Evolutionary conservation across 1,140 invertebrate genomes (phyloP), one percentile per base, ranked within the genome.

Genomic region (Tribolium castaneum): DNA sequence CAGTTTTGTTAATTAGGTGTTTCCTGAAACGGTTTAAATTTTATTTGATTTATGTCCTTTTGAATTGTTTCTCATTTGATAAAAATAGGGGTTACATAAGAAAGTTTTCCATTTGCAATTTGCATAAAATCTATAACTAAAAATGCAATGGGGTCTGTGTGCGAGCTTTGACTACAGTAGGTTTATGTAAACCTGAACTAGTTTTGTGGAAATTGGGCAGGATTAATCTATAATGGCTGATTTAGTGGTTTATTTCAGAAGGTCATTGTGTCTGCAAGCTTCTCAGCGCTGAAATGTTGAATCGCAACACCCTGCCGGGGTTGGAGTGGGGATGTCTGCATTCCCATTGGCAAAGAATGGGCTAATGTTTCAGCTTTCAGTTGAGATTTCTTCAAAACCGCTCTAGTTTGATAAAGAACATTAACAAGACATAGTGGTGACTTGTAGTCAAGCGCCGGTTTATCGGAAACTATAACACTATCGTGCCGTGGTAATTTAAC

Each of bases 231-330:
- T 30, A 30, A 22, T 10, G 10, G 3, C 6, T 9, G 30, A 62
- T 62, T 66, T 66, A 66, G 59, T 35, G 59, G 5, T 45, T 66
- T 66, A 66, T 80, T 78, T 73, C 59, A 72, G 70, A 52, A 71
- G 51, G 35, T 39, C 75, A 62, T 49, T 54, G 14, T 79, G 13
- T 45, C 34, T 59, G 59, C 59, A 14, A 45, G 74, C 10, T 50
- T 66, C 45, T 66, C 59, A 66, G 59, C 59, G 59, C 59, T 66
- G 59, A 66, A 66, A 66, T 66, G 59, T 35, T 66, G 59, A 66
- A 52, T 51, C 45, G 30, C 54, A 50, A 25, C 62, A 50, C 66
- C 16, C 30, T 12, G 25, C n/a, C 16, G 35, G 39, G 14, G 34
- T 62, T 56, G 13, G 39, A 9, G 51, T 62, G 39, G 45, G 74